A percentile compares a stretch with the other conserved stretches of the same genome.
These are phyloP conservation scores for Sceloporus undulatus DNA, from an alignment of 2,113 vertebrate species.

Conservation along the genomic window DNA sequence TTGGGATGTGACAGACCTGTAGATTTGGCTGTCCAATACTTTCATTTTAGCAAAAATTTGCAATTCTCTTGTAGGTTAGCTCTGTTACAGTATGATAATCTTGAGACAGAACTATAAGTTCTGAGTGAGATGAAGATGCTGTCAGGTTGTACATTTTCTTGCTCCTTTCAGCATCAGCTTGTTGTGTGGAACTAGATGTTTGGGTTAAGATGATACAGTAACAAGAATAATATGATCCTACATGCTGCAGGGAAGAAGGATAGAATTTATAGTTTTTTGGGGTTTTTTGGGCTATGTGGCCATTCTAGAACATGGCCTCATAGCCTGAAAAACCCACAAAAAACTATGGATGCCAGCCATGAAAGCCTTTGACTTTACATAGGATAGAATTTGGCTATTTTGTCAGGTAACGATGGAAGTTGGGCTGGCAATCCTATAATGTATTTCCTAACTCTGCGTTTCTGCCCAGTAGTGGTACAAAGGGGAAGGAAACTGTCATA, in stretches of 20 bases:
- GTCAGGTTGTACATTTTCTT: neutral
- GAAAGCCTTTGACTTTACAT: too few species aligned
- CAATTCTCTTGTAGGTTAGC: neutral
- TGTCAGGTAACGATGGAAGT: neutral
- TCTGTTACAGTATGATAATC: neutral
- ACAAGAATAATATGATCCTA: neutral
- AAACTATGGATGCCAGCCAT: too few species aligned
- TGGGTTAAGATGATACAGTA: neutral
- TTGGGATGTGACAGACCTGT: neutral
- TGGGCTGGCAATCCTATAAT: neutral
- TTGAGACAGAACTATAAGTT: neutral
- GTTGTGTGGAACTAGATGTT: neutral
- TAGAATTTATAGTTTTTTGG: neutral
- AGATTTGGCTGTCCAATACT: neutral
- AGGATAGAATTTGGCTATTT: neutral
- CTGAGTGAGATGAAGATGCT: neutral
- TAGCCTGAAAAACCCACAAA: too few species aligned
- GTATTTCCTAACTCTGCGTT: neutral
- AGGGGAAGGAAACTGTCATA: neutral
- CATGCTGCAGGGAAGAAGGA: neutral
- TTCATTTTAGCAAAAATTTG: neutral
- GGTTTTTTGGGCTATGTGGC: too few species aligned
- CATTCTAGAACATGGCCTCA: too few species aligned
- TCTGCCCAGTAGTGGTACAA: neutral
- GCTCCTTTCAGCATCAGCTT: neutral